Evolutionary conservation across 2,797 vertebrate genomes (phyloP).

Genomic region (Phalloptychus januarius): DNA sequence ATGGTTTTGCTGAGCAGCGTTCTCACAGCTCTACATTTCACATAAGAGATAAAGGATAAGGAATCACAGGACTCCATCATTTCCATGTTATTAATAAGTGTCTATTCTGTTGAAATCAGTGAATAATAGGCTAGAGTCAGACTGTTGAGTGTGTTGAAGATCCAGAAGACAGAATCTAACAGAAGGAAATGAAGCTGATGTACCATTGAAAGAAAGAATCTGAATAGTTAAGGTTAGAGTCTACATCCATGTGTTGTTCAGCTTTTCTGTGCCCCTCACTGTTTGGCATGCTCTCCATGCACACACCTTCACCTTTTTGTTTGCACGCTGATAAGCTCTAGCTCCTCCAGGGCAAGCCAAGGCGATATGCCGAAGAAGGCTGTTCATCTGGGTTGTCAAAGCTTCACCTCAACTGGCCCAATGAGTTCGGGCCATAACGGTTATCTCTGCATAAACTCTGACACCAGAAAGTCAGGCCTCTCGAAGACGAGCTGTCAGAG

Average conservation of each 20-base stretch:
- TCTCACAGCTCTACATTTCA: not conserved
- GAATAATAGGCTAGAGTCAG: not conserved
- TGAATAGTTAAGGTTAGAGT: not conserved
- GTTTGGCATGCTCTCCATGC: not conserved
- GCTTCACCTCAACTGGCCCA: not conserved
- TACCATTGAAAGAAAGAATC: not conserved
- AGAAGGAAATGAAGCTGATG: not conserved
- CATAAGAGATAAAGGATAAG: not conserved
- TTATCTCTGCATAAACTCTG: not conserved
- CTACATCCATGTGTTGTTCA: not conserved
- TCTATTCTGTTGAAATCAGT: not conserved
- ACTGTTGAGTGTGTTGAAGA: not conserved
- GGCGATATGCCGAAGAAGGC: not conserved
- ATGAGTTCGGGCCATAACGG: not conserved
- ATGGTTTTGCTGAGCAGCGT: conserved; percentile 40
- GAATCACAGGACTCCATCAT: not conserved
- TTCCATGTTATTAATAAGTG: not conserved
- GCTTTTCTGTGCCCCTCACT: not conserved
- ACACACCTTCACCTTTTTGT: not conserved
- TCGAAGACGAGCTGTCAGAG: not conserved
- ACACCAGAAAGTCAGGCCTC: conserved; percentile 2
- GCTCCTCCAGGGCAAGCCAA: not conserved
- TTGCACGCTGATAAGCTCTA: not conserved
- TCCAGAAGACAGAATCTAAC: not conserved
- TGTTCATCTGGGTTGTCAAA: not conserved